These are phyloP conservation scores for Uropsilus gracilis DNA, from an alignment of 2,113 vertebrate species.

Conservation along the genomic window DNA sequence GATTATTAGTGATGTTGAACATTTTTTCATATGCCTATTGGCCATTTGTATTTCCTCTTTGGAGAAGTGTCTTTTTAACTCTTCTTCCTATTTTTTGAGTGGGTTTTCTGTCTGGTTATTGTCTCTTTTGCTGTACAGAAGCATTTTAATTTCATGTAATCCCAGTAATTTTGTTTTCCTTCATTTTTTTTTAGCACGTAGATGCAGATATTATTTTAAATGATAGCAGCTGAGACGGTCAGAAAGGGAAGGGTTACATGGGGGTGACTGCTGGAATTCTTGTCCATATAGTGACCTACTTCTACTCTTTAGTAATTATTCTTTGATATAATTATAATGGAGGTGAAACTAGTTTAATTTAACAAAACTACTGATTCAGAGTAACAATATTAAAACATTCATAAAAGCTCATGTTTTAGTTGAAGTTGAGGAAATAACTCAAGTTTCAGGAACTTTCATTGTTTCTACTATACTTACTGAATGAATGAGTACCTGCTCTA, in stretches of 20 bases:
- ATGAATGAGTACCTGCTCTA: neutral
- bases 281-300: neutral
- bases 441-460: neutral
- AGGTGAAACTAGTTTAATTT: neutral
- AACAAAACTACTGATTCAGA: neutral
- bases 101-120: too few species aligned
- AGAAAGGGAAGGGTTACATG: neutral
- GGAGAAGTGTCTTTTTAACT: too few species aligned
- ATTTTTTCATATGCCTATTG: too few species aligned
- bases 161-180: too few species aligned
- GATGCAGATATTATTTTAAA: too few species aligned
- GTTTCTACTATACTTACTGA: neutral
- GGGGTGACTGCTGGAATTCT: neutral
- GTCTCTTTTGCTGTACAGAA: too few species aligned
- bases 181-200: too few species aligned
- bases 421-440: neutral
- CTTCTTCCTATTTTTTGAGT: too few species aligned
- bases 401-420: neutral
- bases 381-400: neutral
- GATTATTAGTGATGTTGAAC: too few species aligned
- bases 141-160: too few species aligned
- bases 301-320: neutral
- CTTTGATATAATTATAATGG: neutral
- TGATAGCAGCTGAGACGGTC: neutral
- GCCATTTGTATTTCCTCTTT: too few species aligned